These are phyloP conservation scores for Aurelia sp. DNA, from an alignment of 30 jellyfish, hydroid and myxozoan genomes.

Conservation along the genomic window DNA sequence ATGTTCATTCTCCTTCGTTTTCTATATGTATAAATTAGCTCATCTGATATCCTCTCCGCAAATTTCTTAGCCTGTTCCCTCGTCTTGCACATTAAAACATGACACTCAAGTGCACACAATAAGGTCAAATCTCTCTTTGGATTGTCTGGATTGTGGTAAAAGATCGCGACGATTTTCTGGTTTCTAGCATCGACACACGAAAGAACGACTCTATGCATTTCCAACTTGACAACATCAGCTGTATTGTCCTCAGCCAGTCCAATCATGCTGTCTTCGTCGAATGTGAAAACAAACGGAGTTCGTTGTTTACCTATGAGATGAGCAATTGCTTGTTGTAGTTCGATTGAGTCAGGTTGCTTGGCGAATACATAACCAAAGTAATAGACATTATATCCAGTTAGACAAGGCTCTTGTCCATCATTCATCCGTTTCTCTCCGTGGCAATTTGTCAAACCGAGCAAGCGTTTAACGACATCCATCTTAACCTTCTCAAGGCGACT, in stretches of 20 bases:
- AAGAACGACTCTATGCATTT: slow-evolving; percentile 76
- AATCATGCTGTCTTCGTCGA: slow-evolving; percentile 42
- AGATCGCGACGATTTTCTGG: slow-evolving; percentile 85
- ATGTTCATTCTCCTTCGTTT: slow-evolving; percentile 28
- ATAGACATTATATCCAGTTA: slow-evolving; percentile 26
- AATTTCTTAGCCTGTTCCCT: slow-evolving; percentile 78
- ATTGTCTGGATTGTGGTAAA: slow-evolving; percentile 83
- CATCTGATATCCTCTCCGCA: slow-evolving; percentile 85
- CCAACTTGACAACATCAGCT: slow-evolving; percentile 7
- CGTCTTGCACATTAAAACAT: slow-evolving; percentile 69
- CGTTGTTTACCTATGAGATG: slow-evolving; percentile 26
- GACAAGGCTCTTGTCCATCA: slow-evolving; percentile 46
- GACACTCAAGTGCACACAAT: slow-evolving; percentile 89
- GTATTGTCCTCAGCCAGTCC: slow-evolving; percentile 2
- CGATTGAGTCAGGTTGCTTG: slow-evolving; percentile 61
- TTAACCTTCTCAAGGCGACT: too few relatives aligned
- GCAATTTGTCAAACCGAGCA: slow-evolving; percentile 67
- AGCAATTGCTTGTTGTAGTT: slow-evolving; percentile 46
- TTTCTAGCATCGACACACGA: slow-evolving; percentile 92
- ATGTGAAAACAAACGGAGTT: slow-evolving; percentile 25
- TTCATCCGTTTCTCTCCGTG: slow-evolving; percentile 48
- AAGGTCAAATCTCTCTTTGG: slow-evolving; percentile 50
- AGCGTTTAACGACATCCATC: slow-evolving; percentile 66
- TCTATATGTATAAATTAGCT: slow-evolving; percentile 31
- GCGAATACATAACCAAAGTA: slow-evolving; percentile 54